Evolutionary conservation across 1,140 invertebrate genomes (phyloP).

Genomic region (Ladona fulva): DNA sequence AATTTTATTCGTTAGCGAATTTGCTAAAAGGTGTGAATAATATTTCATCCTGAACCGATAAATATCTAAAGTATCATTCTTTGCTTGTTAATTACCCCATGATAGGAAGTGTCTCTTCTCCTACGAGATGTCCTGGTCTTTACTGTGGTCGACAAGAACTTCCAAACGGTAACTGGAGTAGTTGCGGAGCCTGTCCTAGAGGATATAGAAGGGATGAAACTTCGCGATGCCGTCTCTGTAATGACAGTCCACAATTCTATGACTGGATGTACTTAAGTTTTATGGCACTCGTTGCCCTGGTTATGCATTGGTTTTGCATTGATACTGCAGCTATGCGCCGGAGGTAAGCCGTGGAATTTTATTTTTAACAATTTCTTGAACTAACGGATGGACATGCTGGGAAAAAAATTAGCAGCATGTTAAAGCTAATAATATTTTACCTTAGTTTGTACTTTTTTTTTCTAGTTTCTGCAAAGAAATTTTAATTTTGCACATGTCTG

Average conservation of each 20-base stretch:
- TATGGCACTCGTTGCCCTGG: slow-evolving; percentile 75
- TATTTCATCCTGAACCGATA: too few relatives aligned
- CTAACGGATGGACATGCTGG: too few relatives aligned
- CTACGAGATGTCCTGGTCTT: slow-evolving; percentile 59
- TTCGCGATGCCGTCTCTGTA: slow-evolving; percentile 67
- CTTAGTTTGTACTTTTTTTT: slow-evolving; percentile 24
- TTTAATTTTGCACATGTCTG: slow-evolving; percentile 62
- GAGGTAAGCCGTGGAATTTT: slow-evolving; percentile 52
- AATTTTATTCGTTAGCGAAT: too few relatives aligned
- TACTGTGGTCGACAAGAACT: slow-evolving; percentile 70
- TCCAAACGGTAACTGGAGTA: slow-evolving; percentile 57
- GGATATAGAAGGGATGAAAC: slow-evolving; percentile 59
- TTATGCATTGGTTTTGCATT: slow-evolving; percentile 87
- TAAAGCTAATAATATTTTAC: slow-evolving; percentile 12
- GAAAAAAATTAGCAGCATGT: too few relatives aligned
- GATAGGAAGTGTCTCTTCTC: neutral
- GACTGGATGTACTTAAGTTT: slow-evolving; percentile 92
- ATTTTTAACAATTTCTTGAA: too few relatives aligned
- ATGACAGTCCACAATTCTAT: slow-evolving; percentile 68
- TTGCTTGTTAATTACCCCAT: too few relatives aligned
- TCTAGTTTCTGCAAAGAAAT: slow-evolving; percentile 61
- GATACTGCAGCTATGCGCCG: slow-evolving; percentile 68
- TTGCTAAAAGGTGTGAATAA: too few relatives aligned
- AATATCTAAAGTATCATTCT: too few relatives aligned
- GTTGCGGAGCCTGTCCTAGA: slow-evolving; percentile 77